Evolutionary conservation across 37 sponge, comb jelly and placozoan species (phyloP).

Genomic region (Eunapius fragilis): DNA sequence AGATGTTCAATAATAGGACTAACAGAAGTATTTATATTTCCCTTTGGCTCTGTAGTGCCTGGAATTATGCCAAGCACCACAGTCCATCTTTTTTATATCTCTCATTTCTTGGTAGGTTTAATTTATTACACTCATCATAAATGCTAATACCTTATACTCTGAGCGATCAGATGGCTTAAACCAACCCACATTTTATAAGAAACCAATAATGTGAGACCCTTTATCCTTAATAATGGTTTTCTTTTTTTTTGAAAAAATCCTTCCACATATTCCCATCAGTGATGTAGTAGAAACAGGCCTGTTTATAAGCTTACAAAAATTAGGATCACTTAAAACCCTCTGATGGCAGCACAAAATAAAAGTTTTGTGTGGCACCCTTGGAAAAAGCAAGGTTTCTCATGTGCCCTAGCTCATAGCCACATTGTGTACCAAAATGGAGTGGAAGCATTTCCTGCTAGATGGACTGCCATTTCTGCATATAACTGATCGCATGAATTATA

Average conservation of each 20-base stretch:
- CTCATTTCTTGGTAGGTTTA: conserved; percentile 31
- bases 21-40: background rate
- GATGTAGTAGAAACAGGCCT: background rate
- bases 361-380: too few relatives aligned
- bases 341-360: too few relatives aligned
- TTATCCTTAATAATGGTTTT: background rate
- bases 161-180: conserved; percentile 51
- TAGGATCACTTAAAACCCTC: too few relatives aligned
- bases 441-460: too few relatives aligned
- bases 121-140: conserved; percentile 50
- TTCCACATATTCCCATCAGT: conserved; percentile 57
- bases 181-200: conserved; percentile 60
- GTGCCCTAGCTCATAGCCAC: too few relatives aligned
- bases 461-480: too few relatives aligned
- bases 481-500: too few relatives aligned
- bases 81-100: conserved; percentile 33
- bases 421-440: too few relatives aligned
- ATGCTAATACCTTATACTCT: conserved; percentile 28
- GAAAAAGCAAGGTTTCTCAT: too few relatives aligned
- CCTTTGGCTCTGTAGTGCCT: conserved; percentile 52
- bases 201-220: conserved; percentile 18
- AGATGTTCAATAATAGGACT: too few relatives aligned
- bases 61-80: conserved; percentile 54
- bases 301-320: too few relatives aligned
- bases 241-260: background rate